Percentiles rank a stretch among this genome's conserved stretches.
Evolutionary conservation across 2,113 vertebrate genomes (phyloP).

Genomic region (Choloepus hoffmanni): DNA sequence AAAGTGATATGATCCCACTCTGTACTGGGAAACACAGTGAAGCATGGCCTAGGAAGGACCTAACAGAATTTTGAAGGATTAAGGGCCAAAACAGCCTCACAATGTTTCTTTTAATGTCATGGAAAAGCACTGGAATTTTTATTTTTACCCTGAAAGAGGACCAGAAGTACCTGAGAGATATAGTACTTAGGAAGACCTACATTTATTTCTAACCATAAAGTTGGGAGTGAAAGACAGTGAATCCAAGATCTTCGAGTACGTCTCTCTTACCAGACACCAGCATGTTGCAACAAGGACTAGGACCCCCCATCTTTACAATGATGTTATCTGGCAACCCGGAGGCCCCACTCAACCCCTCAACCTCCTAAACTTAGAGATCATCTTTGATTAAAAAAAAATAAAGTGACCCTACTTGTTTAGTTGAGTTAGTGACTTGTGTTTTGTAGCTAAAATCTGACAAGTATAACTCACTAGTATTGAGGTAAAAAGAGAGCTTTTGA

Average conservation of each 20-base stretch:
- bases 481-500: not conserved
- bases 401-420: not conserved
- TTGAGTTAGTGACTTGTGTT: not conserved
- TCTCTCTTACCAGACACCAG: not conserved
- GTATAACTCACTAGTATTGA: not conserved
- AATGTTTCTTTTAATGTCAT: not conserved
- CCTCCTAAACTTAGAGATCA: not conserved
- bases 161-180: not conserved
- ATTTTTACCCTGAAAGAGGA: not conserved
- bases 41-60: not conserved
- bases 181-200: not conserved
- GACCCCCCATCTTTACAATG: not conserved
- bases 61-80: too few relatives aligned
- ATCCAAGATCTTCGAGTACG: not conserved
- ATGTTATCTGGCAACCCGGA: not conserved
- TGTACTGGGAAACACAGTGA: not conserved
- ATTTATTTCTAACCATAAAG: too few relatives aligned
- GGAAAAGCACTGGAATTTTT: not conserved
- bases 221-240: not conserved
- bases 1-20: not conserved
- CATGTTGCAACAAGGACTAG: rapidly evolving
- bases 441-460: not conserved
- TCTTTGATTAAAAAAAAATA: not conserved
- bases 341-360: not conserved
- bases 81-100: not conserved